These are phyloP conservation scores for Scaptomyza polygonia DNA, from an alignment of 2,888 invertebrate genomes.

Conservation along the genomic window DNA sequence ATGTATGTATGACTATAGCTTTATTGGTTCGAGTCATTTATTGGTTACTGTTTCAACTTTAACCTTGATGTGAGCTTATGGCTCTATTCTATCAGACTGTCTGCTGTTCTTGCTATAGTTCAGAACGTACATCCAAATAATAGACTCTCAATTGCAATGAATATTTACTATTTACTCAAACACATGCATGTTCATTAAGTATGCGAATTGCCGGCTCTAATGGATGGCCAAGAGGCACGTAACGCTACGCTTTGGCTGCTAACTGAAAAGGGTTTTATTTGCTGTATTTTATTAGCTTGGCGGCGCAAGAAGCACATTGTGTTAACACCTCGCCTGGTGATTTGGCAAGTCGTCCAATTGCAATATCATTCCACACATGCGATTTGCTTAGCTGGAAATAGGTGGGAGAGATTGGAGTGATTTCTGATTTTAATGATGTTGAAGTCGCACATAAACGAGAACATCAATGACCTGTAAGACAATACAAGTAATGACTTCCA, in stretches of 20 bases:
- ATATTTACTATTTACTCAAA: constrained; percentile 20
- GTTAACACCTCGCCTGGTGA: constrained; percentile 65
- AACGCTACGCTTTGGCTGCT: constrained; percentile 10
- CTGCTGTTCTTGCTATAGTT: constrained; percentile 5
- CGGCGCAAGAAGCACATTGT: constrained; percentile 54
- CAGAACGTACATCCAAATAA: constrained; percentile 3
- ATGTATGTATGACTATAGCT: constrained; percentile 31
- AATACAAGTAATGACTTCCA: neutral
- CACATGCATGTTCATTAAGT: constrained; percentile 15
- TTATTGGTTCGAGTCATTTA: constrained; percentile 28
- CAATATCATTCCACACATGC: neutral
- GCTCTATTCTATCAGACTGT: no score
- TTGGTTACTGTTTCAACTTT: constrained; percentile 18
- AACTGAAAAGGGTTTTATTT: constrained; percentile 62
- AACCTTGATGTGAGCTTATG: neutral
- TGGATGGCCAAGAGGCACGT: constrained; percentile 28
- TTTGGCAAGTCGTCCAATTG: neutral
- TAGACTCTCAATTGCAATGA: constrained; percentile 25
- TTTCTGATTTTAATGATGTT: constrained; percentile 59
- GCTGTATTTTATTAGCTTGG: constrained; percentile 58
- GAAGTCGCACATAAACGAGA: constrained; percentile 1
- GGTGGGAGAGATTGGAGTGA: constrained; percentile 23
- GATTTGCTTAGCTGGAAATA: no score
- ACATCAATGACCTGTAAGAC: neutral
- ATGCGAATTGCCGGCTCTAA: constrained; percentile 30